Base-by-base conservation (phyloP, 2,113 vertebrate genomes). In the Xiphias gladius region DNA sequence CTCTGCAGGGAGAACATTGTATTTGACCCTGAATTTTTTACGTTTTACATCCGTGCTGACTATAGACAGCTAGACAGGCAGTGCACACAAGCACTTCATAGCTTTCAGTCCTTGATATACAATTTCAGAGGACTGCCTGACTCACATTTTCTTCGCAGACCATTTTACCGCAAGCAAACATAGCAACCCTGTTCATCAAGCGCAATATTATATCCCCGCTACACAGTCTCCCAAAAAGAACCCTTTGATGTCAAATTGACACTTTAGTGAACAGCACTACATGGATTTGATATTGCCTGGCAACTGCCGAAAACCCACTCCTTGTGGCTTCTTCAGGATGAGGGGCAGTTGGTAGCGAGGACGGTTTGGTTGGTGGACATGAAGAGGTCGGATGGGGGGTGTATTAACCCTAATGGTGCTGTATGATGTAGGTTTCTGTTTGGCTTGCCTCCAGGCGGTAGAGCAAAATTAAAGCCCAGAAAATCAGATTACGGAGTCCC, bases 401-500 rank as follows among this genome's bases (percentile, higher is more conserved):
- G 26, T 81, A 78, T 94, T 94, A 48, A 41, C 85, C 69, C 26
- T 94, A 91, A 93, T 86, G 59, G 85, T 90, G 59, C 84, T 52
- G 26, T 91, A 87, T 91, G 86, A 81, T 91, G 68, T 82, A 90
- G 86, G 73, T 90, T 91, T 91, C 77, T 90, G 83, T 76, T 96
- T 96, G 94, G 94, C 93, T 95, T 88, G 90, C 87, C 89, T 96
- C 90, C 94, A 81, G 81, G 89, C 93, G 80, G 85, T 91, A 91
- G 92, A 92, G 94, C 92, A 95, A 96, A 97, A 97, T 97, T 95
- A 97, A 96, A 96, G 88, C 91, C 94, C 93, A 92, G 96, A 96
- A 97, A 97, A 97, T 96, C 3, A 3, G 95, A 97, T 98, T 97
- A 97, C 91, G 92, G 79, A 81, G 32, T 96, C 97, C 94, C 96